Conservation (phyloP, 2,797 vertebrate species). For the Centropyge bicolor region DNA sequence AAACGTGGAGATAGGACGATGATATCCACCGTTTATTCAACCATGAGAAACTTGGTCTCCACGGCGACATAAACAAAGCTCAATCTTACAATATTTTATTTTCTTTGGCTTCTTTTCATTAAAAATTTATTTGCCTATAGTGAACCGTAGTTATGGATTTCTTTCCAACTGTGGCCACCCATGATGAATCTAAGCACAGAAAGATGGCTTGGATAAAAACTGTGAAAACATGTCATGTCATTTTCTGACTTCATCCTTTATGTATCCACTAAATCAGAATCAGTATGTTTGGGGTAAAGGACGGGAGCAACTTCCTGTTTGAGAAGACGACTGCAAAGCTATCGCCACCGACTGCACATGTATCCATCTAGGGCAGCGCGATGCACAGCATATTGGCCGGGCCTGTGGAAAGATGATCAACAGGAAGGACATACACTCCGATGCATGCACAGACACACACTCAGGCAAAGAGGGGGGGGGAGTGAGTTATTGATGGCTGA, state of each 20-base stretch:
- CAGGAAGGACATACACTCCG: constrained; percentile 16
- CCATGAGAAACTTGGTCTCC: constrained; percentile 18
- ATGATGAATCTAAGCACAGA: constrained; percentile 17
- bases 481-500: constrained; percentile 48
- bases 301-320: neutral
- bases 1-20: constrained; percentile 29
- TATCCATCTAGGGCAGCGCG: neutral
- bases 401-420: constrained; percentile 28
- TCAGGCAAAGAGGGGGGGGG: constrained; percentile 8
- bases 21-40: constrained; percentile 50
- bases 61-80: constrained; percentile 14
- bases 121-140: constrained; percentile 30
- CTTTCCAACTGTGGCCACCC: constrained; percentile 33
- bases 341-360: neutral
- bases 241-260: constrained; percentile 11
- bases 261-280: constrained; percentile 6
- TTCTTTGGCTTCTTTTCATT: constrained; percentile 38
- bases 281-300: neutral
- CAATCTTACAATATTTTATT: constrained; percentile 17
- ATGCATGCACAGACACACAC: neutral
- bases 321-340: neutral
- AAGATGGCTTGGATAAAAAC: constrained; percentile 14
- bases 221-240: constrained; percentile 10
- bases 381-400: neutral
- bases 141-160: neutral